Base-by-base conservation (phyloP, 2,888 invertebrate genomes). In the Drosophila anomalata region DNA sequence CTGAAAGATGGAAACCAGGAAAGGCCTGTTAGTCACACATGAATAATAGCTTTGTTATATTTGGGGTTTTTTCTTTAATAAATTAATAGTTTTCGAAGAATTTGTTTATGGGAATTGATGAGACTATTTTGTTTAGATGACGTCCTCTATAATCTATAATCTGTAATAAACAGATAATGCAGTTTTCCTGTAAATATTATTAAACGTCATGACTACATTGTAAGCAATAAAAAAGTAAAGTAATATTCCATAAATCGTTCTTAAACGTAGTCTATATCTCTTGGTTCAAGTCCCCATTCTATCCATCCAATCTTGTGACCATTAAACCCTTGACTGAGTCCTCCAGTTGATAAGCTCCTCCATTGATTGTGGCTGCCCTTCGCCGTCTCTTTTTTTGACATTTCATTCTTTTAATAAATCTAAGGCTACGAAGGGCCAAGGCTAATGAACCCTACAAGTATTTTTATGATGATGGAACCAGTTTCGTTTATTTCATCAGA, bases 391-490 rank as follows among this genome's bases (percentile, higher is more conserved):
- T 61, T 42, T 42, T 33, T 39, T 76, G 56, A 29, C 54, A 54
- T 46, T 14, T 12, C 9, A 36, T 39, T 56, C 61, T 50, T 61
- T 61, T 48, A 31, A 6, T 33, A 42, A 57, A 67, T 56, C 29
- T 67, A 47, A 60, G 69, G 52, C 65, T 22, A 8, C 4, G 33
- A 36, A 67, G 54, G 65, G 84, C 70, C 81, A 71, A 61, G 71
- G 58, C 66, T 61, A 77, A 67, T 85, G 86, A 85, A 76, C 77
- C 65, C 36, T 31, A 20, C 47, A 36, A 14, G n/a, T 65, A 53
- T n/a, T 36, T 42, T 46, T 36, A 22, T 31, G 51, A 47, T 41
- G 29, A 47, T 41, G 29, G 39, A 60, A 67, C 60, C 57, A 42
- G 63, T 61, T 44, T 58, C 11, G 33, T 29, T 48, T n/a, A 50